Base-by-base conservation (phyloP, 2,888 invertebrate species). In the Selenia dentaria region DNA sequence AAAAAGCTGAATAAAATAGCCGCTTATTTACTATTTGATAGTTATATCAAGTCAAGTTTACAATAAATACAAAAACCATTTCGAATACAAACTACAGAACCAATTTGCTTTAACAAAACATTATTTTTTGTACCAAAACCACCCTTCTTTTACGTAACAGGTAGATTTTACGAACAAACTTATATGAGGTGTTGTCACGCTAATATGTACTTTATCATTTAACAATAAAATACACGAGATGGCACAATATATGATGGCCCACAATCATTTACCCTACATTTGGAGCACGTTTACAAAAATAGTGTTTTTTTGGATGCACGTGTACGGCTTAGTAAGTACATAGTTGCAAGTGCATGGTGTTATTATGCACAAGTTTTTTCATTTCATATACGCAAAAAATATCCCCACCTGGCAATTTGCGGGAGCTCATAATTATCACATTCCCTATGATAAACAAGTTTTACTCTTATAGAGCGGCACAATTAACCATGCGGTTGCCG, bases 131-230 rank as follows among this genome's bases (percentile, higher is more conserved):
- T 53, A 54, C 54, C 50, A 12, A 36, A 38, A 34, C 58, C 54
- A 70, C 65, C 70, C 70, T 66, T 62, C 51, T 58, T 67, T 73
- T 68, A 64, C 68, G 64, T 74, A 76, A 77, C 78, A 78, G 78
- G 78, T 78, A 77, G 66, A 59, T 44, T 34, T 38, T 29, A 26
- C 33, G 5, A 3, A 10, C 57, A 51, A 53, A 43, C 2, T 18
- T 32, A 36, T 3, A 6, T 1, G 0, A 6, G 6, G 2, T 6
- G 1, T 6, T 2, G 9, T 16, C n/a, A 51, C 0, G 4, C 8
- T 1, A 66, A 48, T 40, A 35, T 51, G 14, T 43, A n/a, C 39
- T 34, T 29, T 65, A 49, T 2, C 0, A 0, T 16, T 3, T 16
- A 16, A 3, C 3, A 16, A 4, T 4, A 16, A 0, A 1, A 24